These are phyloP conservation scores for Busseola fusca DNA, from an alignment of 2,888 invertebrate genomes.

Conservation along the genomic window DNA sequence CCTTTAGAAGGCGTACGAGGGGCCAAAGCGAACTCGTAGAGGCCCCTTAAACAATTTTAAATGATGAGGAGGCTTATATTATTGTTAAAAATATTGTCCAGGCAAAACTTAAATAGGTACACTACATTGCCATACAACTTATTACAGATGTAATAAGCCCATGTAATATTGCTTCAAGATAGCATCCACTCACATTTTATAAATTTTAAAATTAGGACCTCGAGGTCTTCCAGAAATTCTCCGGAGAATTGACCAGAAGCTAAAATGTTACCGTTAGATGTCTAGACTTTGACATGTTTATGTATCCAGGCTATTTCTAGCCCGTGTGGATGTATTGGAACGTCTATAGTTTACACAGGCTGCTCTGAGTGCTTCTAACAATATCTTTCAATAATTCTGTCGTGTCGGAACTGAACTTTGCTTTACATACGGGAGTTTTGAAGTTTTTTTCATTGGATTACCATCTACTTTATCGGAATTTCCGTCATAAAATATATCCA, in stretches of 20 bases:
- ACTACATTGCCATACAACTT: not conserved
- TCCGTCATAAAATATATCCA: not conserved
- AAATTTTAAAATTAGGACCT: conserved; percentile 38
- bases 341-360: conserved; percentile 30
- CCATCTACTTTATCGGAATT: not conserved
- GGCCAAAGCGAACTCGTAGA: too few relatives aligned
- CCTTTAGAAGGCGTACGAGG: too few relatives aligned
- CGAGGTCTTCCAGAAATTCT: conserved; percentile 24
- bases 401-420: conserved; percentile 21
- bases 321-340: conserved; percentile 34
- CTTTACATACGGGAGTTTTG: not conserved
- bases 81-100: not conserved
- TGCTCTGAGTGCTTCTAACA: conserved; percentile 44
- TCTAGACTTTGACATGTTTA: conserved; percentile 53
- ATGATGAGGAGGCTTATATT: too few relatives aligned
- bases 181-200: conserved; percentile 12
- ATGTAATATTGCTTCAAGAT: not conserved
- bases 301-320: conserved; percentile 45
- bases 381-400: conserved; percentile 47
- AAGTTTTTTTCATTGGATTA: not conserved
- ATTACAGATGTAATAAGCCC: not conserved
- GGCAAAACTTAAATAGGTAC: not conserved
- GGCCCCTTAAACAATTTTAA: too few relatives aligned
- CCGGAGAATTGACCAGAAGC: conserved; percentile 35
- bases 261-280: conserved; percentile 40